These are phyloP conservation scores for Ornithoptera priamus DNA, from an alignment of 2,888 invertebrate genomes.

Conservation along the genomic window DNA sequence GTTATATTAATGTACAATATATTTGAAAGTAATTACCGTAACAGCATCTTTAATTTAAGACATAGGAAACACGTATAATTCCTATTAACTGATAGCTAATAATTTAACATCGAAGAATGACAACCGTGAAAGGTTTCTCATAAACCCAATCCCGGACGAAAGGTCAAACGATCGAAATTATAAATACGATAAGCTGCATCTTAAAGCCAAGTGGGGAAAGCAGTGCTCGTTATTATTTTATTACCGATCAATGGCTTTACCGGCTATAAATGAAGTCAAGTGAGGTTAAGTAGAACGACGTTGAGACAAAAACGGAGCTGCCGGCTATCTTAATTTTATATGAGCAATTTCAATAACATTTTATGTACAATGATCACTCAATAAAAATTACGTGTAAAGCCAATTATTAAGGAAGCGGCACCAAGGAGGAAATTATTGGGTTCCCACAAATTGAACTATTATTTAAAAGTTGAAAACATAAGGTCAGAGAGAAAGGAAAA, in stretches of 20 bases:
- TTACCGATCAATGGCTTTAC: slow-evolving; percentile 42
- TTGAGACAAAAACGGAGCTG: slow-evolving; percentile 30
- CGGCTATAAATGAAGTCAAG: slow-evolving; percentile 27
- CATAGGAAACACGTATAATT: slow-evolving; percentile 11
- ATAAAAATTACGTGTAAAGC: slow-evolving; percentile 22
- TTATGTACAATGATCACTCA: slow-evolving; percentile 24
- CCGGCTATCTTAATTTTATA: slow-evolving; percentile 31
- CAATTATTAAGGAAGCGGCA: slow-evolving; percentile 19
- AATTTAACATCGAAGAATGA: slow-evolving; percentile 24
- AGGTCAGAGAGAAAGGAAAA: slow-evolving; percentile 8
- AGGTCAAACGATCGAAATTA: slow-evolving; percentile 35
- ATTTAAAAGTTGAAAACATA: slow-evolving; percentile 15
- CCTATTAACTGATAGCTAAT: slow-evolving; percentile 16
- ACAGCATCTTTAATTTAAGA: slow-evolving; percentile 14
- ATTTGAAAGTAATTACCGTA: slow-evolving; percentile 3
- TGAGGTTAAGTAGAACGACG: slow-evolving; percentile 29
- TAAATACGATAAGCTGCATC: slow-evolving; percentile 31
- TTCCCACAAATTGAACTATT: slow-evolving; percentile 20
- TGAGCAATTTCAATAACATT: slow-evolving; percentile 23
- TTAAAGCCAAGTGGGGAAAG: slow-evolving; percentile 41
- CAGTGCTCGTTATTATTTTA: slow-evolving; percentile 48
- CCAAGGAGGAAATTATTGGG: slow-evolving; percentile 5
- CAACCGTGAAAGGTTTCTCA: slow-evolving; percentile 33
- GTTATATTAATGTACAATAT: not conserved
- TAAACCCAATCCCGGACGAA: slow-evolving; percentile 31